Base-by-base conservation (phyloP, 1,140 invertebrate genomes). In the Brachionus asplanchnoidis region DNA sequence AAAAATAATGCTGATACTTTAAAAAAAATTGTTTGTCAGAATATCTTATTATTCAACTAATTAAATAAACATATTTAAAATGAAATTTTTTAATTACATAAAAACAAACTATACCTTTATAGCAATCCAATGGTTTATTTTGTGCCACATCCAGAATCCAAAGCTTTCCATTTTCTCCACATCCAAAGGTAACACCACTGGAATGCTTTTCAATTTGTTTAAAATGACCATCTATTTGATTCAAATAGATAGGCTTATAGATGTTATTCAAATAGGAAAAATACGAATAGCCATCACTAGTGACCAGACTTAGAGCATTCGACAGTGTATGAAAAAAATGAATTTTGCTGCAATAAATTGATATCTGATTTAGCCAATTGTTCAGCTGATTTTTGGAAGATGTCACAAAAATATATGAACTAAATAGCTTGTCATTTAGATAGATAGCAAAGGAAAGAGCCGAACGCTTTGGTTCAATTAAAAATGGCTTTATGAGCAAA, bases 141-240 rank as follows among this genome's bases (percentile, higher is more conserved):
- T 66, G 28, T 9, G 8, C 7, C 6, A n/a, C 11, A 23, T 60
- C 12, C 20, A 82, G 20, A n/a, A 60, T 44, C 79, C 79, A 82
- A 42, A 82, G n/a, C 32, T 68, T 60, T 65, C 79, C 79, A 68
- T 82, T 68, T 82, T 82, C 79, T 40, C 79, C 79, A 44, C 32
- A 60, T 8, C 50, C 79, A 44, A 46, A 65, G 5, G 79, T 82
- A 17, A 82, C 20, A 40, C 79, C 79, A 44, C 23, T 82, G 0
- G 42, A 65, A 46, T 82, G 79, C 23, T 82, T 82, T 82, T 82
- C 79, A 44, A 82, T 65, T 68, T 65, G 79, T 66, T 82, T 82
- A 60, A 82, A 82, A 68, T 82, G 79, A 65, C 79, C 79, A 68
- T 82, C 53, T 28, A 82, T 36, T 82, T 82, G 79, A 14, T 40